phyloP scores from a whole-genome alignment of 2,797 vertebrate species.

The Choloepus didactylus region DNA sequence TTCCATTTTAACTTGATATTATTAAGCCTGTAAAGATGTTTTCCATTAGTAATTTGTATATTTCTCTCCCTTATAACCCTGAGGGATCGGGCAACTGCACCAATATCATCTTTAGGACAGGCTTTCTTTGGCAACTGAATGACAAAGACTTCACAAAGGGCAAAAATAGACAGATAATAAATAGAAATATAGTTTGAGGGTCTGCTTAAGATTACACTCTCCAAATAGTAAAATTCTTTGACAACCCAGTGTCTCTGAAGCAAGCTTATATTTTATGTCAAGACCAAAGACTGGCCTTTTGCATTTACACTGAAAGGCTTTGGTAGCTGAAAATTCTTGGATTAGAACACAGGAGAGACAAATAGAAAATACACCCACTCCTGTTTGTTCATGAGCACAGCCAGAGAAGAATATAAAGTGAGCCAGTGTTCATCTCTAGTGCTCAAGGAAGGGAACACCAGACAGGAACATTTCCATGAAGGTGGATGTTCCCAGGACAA shows the following conservation, averaged over 20 bases:
- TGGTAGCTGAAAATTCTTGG: not conserved
- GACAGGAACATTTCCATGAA: not conserved
- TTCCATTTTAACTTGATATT: not conserved
- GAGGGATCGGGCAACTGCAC: not conserved
- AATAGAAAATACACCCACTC: not conserved
- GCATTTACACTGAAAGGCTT: not conserved
- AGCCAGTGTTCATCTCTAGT: not conserved
- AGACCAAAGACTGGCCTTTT: not conserved
- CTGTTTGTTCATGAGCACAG: not conserved
- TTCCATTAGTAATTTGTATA: not conserved
- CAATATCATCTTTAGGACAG: not conserved
- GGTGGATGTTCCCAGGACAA: not conserved
- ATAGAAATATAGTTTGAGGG: not conserved
- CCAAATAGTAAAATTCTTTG: slow-evolving; percentile 1
- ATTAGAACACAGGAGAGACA: not conserved
- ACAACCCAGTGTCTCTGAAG: not conserved
- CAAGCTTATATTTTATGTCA: not conserved
- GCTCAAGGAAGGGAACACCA: not conserved
- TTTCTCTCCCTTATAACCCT: not conserved
- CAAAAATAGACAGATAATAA: not conserved
- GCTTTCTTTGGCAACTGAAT: slow-evolving; percentile 34
- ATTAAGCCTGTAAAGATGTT: not conserved
- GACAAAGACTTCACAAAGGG: not conserved
- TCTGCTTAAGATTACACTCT: not conserved
- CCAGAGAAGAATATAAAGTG: not conserved